Conservation (phyloP, 2,113 vertebrate genomes). For the Oreotrochilus melanogaster region DNA sequence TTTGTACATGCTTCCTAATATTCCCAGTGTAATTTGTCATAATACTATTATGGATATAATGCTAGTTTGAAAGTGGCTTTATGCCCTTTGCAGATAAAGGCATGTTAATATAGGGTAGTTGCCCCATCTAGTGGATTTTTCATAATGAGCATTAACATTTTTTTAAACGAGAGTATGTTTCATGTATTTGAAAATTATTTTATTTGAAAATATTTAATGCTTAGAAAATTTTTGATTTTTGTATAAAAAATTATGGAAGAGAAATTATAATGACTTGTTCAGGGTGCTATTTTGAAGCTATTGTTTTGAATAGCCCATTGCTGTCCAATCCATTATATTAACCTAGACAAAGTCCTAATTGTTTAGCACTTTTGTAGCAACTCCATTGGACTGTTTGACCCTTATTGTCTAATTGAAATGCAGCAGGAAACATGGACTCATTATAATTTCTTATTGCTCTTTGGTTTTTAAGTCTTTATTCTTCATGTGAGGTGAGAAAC, state of each 20-base stretch:
- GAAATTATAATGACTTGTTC: background rate
- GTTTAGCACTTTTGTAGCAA: background rate
- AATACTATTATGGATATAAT: background rate
- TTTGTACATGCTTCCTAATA: background rate
- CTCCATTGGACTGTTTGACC: background rate
- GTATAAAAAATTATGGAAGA: background rate
- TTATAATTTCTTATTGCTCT: background rate
- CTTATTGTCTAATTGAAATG: background rate
- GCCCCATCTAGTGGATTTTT: constrained; percentile 76
- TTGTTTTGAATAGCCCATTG: background rate
- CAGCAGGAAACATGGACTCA: background rate
- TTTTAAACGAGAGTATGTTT: background rate
- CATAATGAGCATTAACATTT: constrained; percentile 4
- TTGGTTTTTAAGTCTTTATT: background rate
- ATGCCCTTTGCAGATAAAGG: background rate
- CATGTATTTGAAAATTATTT: background rate
- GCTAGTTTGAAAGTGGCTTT: background rate
- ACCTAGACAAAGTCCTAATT: background rate
- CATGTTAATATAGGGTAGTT: constrained; percentile 24
- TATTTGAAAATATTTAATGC: background rate
- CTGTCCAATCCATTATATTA: background rate
- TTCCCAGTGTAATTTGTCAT: constrained; percentile 27
- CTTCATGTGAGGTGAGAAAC: background rate
- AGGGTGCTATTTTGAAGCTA: background rate
- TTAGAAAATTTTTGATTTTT: background rate